Conservation (phyloP, 2,113 vertebrate species). For the Pogonocichla stellata region DNA sequence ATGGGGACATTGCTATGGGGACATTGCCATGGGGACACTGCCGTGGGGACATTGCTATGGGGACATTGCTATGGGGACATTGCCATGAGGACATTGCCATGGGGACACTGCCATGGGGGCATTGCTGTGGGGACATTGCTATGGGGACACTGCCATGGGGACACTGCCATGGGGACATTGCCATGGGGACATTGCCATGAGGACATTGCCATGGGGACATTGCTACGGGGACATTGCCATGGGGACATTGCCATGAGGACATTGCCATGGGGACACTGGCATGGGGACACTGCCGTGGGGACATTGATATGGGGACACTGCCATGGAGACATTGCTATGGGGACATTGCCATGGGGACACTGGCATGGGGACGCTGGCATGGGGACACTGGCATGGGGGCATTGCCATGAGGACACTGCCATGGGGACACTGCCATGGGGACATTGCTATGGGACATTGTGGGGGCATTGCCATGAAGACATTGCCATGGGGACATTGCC, state of each 20-base stretch:
- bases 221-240: neutral
- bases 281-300: neutral
- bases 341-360: neutral
- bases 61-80: neutral
- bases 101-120: too few species aligned
- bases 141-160: too few species aligned
- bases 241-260: too few species aligned
- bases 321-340: neutral
- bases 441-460: accelerated
- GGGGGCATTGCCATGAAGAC: neutral
- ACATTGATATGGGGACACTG: neutral
- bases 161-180: neutral
- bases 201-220: neutral
- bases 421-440: neutral
- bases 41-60: neutral
- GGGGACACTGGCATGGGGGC: neutral
- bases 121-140: neutral
- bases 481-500: neutral
- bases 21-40: too few species aligned
- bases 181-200: neutral
- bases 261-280: too few species aligned
- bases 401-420: too few species aligned
- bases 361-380: too few species aligned
- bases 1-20: too few species aligned
- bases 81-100: neutral